Percentiles rank a stretch among this genome's conserved stretches.
phyloP scores from a whole-genome alignment of 1,140 invertebrate genomes.

The Trachelipus rathkii region DNA sequence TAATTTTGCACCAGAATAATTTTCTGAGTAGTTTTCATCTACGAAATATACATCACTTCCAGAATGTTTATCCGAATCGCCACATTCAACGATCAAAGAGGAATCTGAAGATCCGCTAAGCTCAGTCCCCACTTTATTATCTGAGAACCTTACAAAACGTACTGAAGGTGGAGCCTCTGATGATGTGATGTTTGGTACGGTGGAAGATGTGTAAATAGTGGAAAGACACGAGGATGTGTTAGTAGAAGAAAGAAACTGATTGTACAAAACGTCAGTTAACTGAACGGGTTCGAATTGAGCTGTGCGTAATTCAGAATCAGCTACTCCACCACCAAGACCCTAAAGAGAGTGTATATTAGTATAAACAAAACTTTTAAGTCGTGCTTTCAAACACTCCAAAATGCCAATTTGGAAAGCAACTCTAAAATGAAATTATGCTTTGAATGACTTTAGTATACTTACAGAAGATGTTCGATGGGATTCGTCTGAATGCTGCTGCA shows the following conservation, averaged over 20 bases:
- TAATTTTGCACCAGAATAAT: slow-evolving; percentile 33
- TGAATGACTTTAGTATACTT: not conserved
- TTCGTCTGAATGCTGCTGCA: not conserved
- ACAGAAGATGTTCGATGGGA: not conserved
- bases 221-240: not conserved
- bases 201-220: slow-evolving; percentile 23
- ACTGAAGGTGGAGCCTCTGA: slow-evolving; percentile 22
- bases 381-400: slow-evolving; percentile 10
- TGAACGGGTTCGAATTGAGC: slow-evolving; percentile 7
- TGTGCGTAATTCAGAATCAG: slow-evolving; percentile 12
- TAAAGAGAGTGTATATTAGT: slow-evolving; percentile 11
- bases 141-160: slow-evolving; percentile 37
- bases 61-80: slow-evolving; percentile 44
- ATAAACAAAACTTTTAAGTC: not conserved
- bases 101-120: slow-evolving; percentile 43
- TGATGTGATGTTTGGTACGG: slow-evolving; percentile 11
- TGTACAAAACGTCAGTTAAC: slow-evolving; percentile 1
- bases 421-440: not conserved
- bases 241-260: slow-evolving; percentile 10
- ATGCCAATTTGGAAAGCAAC: slow-evolving; percentile 12
- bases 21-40: slow-evolving; percentile 16
- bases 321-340: slow-evolving; percentile 10
- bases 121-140: slow-evolving; percentile 34
- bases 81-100: slow-evolving; percentile 40
- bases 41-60: slow-evolving; percentile 33